Evolutionary conservation across 2,888 invertebrate species (phyloP).

Genomic region (Drosophila incognita): DNA sequence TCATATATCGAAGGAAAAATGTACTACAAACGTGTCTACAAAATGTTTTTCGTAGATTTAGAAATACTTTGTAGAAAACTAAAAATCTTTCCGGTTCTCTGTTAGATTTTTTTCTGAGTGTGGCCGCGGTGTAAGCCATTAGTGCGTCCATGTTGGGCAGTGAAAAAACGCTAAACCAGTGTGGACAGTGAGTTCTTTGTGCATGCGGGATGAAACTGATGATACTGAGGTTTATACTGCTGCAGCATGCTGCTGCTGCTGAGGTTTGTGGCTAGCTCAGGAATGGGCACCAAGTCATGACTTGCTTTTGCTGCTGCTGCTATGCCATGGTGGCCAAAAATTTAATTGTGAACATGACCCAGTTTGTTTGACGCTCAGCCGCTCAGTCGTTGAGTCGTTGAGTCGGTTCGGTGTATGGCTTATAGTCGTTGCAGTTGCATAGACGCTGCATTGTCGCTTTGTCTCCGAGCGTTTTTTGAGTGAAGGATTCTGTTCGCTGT

Average conservation of each 20-base stretch:
- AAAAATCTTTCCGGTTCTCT: background rate
- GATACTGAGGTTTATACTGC: conserved; percentile 30
- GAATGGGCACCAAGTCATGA: conserved; percentile 33
- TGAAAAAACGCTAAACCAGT: conserved; percentile 55
- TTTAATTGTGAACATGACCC: conserved; percentile 80
- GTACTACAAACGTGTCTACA: background rate
- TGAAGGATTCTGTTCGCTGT: conserved; percentile 67
- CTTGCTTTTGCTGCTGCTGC: conserved; percentile 16
- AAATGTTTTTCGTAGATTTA: background rate
- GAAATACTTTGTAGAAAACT: background rate
- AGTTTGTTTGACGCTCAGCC: conserved; percentile 43
- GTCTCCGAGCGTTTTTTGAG: conserved; percentile 35
- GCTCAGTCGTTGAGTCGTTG: background rate
- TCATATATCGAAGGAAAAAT: background rate
- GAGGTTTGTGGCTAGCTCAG: conserved; percentile 47
- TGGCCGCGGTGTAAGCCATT: conserved; percentile 48
- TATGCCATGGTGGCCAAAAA: conserved; percentile 50
- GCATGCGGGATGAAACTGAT: conserved; percentile 67
- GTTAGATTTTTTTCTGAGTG: background rate
- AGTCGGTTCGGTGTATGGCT: conserved; percentile 1
- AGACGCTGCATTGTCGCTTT: conserved; percentile 33
- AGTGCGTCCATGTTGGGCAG: conserved; percentile 31
- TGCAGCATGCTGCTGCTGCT: conserved; percentile 10
- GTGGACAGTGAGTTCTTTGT: conserved; percentile 60
- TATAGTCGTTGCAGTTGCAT: conserved; percentile 1